Percentiles rank a stretch among this genome's conserved stretches.
Conservation (phyloP, 2,113 vertebrate species). For the Trematomus loennbergii region DNA sequence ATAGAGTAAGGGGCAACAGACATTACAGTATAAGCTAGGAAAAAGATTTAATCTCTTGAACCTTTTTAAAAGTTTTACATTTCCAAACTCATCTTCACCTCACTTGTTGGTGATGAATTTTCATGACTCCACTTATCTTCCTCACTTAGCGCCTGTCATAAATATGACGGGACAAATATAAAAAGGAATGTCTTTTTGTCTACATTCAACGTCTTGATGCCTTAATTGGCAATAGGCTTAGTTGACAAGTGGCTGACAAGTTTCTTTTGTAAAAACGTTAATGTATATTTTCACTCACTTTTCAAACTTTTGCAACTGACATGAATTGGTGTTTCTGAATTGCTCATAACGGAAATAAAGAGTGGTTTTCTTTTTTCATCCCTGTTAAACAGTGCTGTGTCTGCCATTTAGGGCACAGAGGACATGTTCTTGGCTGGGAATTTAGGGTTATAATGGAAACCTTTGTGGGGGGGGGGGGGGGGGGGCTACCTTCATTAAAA, state of each 20-base stretch:
- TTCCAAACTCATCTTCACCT: not conserved
- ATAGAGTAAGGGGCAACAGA: slow-evolving; percentile 41
- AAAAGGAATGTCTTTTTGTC: too few species aligned
- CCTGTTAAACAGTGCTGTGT: not conserved
- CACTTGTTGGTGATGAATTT: not conserved
- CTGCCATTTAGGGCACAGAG: not conserved
- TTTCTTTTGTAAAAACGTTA: not conserved
- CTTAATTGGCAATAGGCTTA: not conserved
- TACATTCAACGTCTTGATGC: not conserved
- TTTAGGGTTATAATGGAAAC: not conserved
- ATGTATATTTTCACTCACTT: not conserved
- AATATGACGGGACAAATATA: too few species aligned
- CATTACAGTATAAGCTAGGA: not conserved
- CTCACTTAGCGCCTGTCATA: not conserved
- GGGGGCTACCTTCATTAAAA: not conserved
- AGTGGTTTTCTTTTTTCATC: not conserved
- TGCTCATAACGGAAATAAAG: not conserved
- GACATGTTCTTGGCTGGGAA: not conserved
- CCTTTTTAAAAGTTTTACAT: not conserved
- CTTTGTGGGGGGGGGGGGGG: not conserved
- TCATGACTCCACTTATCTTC: not conserved
- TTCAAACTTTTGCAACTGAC: not conserved
- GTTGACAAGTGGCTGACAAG: not conserved
- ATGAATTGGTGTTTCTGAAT: not conserved
- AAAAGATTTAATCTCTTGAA: too few species aligned